Evolutionary conservation across 2,113 vertebrate species (phyloP), one percentile per base, ranked within the genome.

Genomic region (Fulica atra): DNA sequence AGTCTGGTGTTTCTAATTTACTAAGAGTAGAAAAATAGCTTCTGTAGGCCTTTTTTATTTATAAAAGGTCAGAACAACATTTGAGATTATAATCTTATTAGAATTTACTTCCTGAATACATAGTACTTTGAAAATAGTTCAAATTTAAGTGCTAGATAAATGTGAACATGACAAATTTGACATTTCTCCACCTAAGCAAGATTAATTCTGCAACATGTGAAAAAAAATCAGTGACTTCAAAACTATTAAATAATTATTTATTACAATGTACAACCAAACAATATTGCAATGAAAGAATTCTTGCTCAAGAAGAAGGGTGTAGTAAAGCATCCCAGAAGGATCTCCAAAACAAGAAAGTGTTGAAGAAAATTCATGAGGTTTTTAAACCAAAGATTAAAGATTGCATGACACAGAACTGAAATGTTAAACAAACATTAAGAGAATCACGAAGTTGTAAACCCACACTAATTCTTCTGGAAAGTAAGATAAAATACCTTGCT

Each of bases 371-470:
- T 91, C 56, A 76, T 51, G 24, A 13, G 13, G 13, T 9, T 66
- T 92, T 90, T 83, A 83, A 54, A 80, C 26, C 6, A 74, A 93
- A 29, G 12, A 93, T 60, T 88, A 94, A 94, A 94, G 15, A 26
- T 88, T 64, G 59, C 26, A 9, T 79, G 35, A 89, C 40, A 70
- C 66, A 78, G 31, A 82, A 57, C n/a, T 83, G 36, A 81, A 95
- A 97, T 95, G 44, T 81, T 77, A 71, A 90, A 61, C 50, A 96
- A 95, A 87, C 15, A 54, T 80, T 59, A 46, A 63, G 83, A 94
- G 10, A 86, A 76, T 60, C 61, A 73, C 46, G 31, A 63, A 74
- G 31, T 70, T 93, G 16, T 86, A 87, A 94, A 92, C 29, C 40
- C 42, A 92, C 18, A 29, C 17, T 51, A 59, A 51, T 61, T 95